Base-by-base conservation (phyloP, 2,888 invertebrate genomes). In the Panopea generosa region DNA sequence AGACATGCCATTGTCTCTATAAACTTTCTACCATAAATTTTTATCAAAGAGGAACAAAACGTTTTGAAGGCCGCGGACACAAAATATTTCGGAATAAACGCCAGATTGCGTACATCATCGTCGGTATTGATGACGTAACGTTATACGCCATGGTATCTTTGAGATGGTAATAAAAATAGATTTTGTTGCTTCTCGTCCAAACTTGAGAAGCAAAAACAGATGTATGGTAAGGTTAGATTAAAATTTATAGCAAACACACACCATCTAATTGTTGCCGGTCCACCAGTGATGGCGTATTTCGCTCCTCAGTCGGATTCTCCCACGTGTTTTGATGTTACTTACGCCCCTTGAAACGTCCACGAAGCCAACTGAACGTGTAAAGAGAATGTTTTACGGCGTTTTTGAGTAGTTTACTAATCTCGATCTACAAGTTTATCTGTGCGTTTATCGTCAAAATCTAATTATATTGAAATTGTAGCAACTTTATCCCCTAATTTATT, bases 381-480 rank as follows among this genome's bases (percentile, higher is more conserved):
- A 47, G 26, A 26, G 47, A 47, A 60, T 60, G 59, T 60, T 60
- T 60, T 60, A 60, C 45, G 47, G 45, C 45, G 27, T 52, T 11
- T 52, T 26, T 50, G 43, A 52, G 59, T 40, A 33, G 33, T 43
- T 40, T 43, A 38, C 52, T 45, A 43, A 68, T 68, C 67, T 60
- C 27, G 20, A 60, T 68, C 53, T 40, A 20, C 57, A 49, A 24
- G 33, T 56, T 56, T 63, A 70, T 63, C 63, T 29, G 6, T 11
- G 27, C 29, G 50, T 40, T 63, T 70, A 70, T 70, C 70, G 24
- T 50, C 16, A 24, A 45, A 38, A 70, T 70, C 63, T 57, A 59
- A 70, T 70, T 70, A 70, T 70, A 52, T 70, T 57, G 62, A 63
- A 70, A 70, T 63, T 63, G 43, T 40, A 63, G 63, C 43, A 57